These are phyloP conservation scores for Acrocyrtus sp. DNA, from an alignment of 2,888 invertebrate species.

Conservation along the genomic window DNA sequence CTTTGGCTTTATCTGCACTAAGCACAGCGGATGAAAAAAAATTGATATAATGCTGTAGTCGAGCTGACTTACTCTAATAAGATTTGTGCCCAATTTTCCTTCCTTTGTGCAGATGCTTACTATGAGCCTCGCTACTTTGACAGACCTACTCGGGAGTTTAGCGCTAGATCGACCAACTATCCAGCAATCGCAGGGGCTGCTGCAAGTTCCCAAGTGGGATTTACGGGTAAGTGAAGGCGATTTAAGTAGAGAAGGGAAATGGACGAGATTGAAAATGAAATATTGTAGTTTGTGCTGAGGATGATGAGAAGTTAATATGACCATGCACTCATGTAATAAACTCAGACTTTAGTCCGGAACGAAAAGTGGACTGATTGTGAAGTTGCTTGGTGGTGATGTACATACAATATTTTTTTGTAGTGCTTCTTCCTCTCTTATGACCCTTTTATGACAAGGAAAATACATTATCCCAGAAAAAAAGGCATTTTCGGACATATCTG, in stretches of 20 bases:
- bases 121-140: constrained; percentile 48
- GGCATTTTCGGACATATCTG: constrained; percentile 6
- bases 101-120: constrained; percentile 22
- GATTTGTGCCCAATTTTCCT: too few species aligned
- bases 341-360: too few species aligned
- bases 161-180: constrained; percentile 51
- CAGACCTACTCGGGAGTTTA: constrained; percentile 50
- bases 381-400: too few species aligned
- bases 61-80: neutral
- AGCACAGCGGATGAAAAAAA: constrained; percentile 1
- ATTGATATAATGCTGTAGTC: too few species aligned
- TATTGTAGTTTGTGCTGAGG: too few species aligned
- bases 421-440: constrained; percentile 12
- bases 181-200: constrained; percentile 49
- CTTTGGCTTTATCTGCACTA: neutral
- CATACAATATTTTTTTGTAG: too few species aligned
- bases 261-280: too few species aligned
- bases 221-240: constrained; percentile 47
- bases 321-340: too few species aligned
- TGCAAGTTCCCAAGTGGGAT: constrained; percentile 52
- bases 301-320: too few species aligned
- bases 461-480: constrained; percentile 34
- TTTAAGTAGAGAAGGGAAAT: too few species aligned
- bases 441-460: constrained; percentile 36
- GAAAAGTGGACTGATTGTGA: too few species aligned